Conservation (phyloP, 1,140 invertebrate species). For the Cyclina sinensis region DNA sequence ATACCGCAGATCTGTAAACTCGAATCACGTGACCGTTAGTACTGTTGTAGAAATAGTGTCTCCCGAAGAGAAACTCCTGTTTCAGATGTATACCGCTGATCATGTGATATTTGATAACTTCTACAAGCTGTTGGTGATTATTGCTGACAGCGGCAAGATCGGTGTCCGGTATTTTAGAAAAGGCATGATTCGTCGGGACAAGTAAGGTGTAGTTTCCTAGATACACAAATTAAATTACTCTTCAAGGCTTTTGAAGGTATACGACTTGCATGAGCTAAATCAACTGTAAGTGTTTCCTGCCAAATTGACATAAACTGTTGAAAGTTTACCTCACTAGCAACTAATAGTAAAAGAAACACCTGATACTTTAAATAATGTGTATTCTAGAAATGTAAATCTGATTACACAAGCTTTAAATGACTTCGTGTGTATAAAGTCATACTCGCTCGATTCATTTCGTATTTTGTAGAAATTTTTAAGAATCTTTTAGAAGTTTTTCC, state of each 20-base stretch:
- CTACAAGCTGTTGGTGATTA: constrained; percentile 90
- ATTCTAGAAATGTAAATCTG: too few species aligned
- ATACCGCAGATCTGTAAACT: constrained; percentile 68
- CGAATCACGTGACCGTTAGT: constrained; percentile 77
- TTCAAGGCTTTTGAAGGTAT: not conserved
- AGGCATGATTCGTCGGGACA: constrained; percentile 94
- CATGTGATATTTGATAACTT: constrained; percentile 93
- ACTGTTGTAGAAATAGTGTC: constrained; percentile 69
- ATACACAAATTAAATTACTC: not conserved
- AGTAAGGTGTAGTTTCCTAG: constrained; percentile 92
- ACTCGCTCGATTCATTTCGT: too few species aligned
- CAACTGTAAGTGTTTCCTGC: too few species aligned
- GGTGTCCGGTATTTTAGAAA: constrained; percentile 89
- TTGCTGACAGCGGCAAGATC: constrained; percentile 89
- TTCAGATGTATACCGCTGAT: constrained; percentile 84
- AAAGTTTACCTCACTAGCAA: not conserved
- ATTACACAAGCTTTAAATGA: too few species aligned
- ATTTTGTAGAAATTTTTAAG: too few species aligned
- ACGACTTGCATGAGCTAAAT: not conserved
- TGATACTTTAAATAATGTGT: too few species aligned
- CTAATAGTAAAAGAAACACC: not conserved
- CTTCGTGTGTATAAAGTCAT: too few species aligned
- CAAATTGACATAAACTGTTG: not conserved
- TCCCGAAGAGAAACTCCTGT: constrained; percentile 70
- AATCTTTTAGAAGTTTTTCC: too few species aligned